Percentiles rank a stretch among this genome's conserved stretches.
Evolutionary conservation across 2,797 vertebrate genomes (phyloP).

Genomic region (Tokudaia muenninki): DNA sequence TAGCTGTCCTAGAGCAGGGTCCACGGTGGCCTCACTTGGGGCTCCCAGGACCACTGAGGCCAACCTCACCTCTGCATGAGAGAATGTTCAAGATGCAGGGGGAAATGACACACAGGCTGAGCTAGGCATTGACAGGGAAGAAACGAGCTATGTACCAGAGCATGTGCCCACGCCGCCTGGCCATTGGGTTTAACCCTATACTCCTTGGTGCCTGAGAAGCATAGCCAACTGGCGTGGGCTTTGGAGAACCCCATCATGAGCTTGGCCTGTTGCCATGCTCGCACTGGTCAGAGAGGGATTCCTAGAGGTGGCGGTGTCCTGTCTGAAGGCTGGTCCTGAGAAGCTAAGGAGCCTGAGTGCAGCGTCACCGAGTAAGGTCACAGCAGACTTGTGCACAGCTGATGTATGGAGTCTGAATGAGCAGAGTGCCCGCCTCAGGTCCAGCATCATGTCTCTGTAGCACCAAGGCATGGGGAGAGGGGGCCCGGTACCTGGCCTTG

Average conservation of each 20-base stretch:
- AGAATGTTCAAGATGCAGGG: background rate
- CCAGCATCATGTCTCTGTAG: background rate
- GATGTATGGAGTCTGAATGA: background rate
- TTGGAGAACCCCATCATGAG: background rate
- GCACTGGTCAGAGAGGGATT: background rate
- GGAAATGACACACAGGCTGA: background rate
- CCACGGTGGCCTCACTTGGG: background rate
- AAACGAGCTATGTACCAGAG: background rate
- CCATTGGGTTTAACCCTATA: background rate
- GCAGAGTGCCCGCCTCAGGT: accelerated
- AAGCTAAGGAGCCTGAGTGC: background rate
- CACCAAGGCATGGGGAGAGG: background rate
- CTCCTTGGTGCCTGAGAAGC: background rate
- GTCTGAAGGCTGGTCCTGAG: background rate
- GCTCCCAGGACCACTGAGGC: background rate
- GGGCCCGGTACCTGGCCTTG: accelerated
- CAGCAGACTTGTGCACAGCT: background rate
- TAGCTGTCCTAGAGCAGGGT: background rate
- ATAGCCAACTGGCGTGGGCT: background rate
- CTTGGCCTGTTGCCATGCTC: background rate
- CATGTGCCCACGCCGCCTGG: background rate
- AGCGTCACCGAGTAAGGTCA: background rate
- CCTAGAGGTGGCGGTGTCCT: background rate
- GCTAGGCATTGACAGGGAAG: background rate
- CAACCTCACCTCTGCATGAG: background rate